These are phyloP conservation scores for Trogon melanurus DNA, from an alignment of 2,113 vertebrate genomes.

Conservation along the genomic window DNA sequence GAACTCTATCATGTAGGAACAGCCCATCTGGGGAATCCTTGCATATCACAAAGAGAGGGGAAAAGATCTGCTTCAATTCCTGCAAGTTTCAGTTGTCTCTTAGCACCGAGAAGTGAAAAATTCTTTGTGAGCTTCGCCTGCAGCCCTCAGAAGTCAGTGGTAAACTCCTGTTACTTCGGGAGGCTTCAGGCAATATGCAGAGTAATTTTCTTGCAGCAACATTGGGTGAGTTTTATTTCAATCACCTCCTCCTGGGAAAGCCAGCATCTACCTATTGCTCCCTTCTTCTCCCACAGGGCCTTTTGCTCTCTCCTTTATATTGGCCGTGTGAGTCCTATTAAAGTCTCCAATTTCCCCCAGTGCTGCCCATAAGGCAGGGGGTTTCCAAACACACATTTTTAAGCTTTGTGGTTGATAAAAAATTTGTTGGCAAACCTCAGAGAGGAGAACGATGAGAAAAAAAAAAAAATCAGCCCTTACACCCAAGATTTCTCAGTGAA, in stretches of 20 bases:
- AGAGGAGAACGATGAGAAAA: not conserved
- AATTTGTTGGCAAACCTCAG: not conserved
- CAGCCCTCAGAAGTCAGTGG: constrained; percentile 23
- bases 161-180: not conserved
- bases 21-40: not conserved
- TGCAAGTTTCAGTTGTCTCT: not conserved
- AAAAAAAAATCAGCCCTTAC: not conserved
- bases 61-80: not conserved
- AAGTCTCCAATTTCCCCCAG: not conserved
- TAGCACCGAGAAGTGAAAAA: not conserved
- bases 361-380: not conserved
- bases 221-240: not conserved
- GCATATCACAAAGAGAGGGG: not conserved
- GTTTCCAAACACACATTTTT: not conserved
- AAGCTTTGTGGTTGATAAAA: not conserved
- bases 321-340: not conserved
- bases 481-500: not conserved
- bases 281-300: not conserved
- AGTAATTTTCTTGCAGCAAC: not conserved
- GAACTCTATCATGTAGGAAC: fast-evolving
- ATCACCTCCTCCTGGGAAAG: not conserved
- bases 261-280: not conserved
- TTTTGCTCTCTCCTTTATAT: not conserved
- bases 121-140: not conserved
- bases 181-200: not conserved